Conservation (phyloP, 2,888 invertebrate species). For the Cerastoderma edule region DNA sequence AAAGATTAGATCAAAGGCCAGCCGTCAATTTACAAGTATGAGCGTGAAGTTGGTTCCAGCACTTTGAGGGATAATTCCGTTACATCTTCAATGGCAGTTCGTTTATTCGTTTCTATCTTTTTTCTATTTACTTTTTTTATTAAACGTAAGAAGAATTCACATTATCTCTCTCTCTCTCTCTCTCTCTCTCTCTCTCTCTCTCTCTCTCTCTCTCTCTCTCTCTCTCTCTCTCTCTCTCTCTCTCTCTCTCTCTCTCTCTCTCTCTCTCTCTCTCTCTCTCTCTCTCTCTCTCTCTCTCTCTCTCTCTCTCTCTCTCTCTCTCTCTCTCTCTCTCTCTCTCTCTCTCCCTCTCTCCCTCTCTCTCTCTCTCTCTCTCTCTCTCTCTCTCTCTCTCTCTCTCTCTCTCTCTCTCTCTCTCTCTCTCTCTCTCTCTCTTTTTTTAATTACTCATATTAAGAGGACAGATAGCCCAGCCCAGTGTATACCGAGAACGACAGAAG, state of each 20-base stretch:
- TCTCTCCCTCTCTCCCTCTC: conserved; percentile 41
- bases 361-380: not conserved
- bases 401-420: conserved; percentile 20
- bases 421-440: too few species aligned
- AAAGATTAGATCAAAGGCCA: too few species aligned
- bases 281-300: conserved; percentile 48
- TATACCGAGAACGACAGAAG: too few species aligned
- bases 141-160: too few species aligned
- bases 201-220: conserved; percentile 44
- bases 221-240: conserved; percentile 31
- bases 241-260: conserved; percentile 13
- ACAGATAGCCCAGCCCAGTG: too few species aligned
- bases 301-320: not conserved
- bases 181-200: conserved; percentile 41
- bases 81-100: too few species aligned
- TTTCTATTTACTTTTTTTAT: not conserved
- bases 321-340: conserved; percentile 31
- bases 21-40: too few species aligned
- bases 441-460: too few species aligned
- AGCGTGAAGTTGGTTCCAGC: too few species aligned
- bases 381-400: conserved; percentile 30
- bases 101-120: too few species aligned
- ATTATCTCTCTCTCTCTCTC: too few species aligned
- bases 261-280: conserved; percentile 5
- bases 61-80: too few species aligned